Conservation (phyloP, 2,888 invertebrate species). For the Odontocolon sp. region DNA sequence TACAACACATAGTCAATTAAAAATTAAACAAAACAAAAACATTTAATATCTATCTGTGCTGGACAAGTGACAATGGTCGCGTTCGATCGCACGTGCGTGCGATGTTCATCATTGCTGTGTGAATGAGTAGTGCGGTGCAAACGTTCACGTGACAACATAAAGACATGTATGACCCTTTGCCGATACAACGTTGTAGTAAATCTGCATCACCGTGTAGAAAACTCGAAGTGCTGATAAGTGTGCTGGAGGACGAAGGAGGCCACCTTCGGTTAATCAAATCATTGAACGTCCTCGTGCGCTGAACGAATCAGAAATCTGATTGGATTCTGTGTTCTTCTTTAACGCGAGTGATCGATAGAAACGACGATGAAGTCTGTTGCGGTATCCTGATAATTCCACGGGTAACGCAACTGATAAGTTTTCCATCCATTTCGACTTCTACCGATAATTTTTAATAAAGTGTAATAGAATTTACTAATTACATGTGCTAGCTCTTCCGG, state of each 20-base stretch:
- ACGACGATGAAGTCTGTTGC: slow-evolving; percentile 1
- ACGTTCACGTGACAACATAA: slow-evolving; percentile 47
- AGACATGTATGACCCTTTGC: slow-evolving; percentile 25
- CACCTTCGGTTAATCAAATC: slow-evolving; percentile 68
- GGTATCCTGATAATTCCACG: slow-evolving; percentile 49
- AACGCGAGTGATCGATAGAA: neutral
- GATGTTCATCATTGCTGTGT: slow-evolving; percentile 21
- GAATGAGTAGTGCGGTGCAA: slow-evolving; percentile 41
- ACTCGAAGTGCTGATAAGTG: slow-evolving; percentile 6
- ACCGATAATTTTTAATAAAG: too few species aligned
- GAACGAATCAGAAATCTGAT: slow-evolving; percentile 2
- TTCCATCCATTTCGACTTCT: neutral
- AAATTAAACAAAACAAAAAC: neutral
- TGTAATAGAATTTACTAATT: too few species aligned
- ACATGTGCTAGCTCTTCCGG: too few species aligned
- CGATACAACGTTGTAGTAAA: slow-evolving; percentile 4
- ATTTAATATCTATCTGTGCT: neutral
- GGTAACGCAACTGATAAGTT: slow-evolving; percentile 60
- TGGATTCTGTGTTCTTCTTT: neutral
- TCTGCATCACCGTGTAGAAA: slow-evolving; percentile 10
- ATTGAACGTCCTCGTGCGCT: slow-evolving; percentile 62
- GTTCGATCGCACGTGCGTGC: slow-evolving; percentile 8
- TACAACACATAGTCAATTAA: neutral
- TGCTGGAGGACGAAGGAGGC: slow-evolving; percentile 16
- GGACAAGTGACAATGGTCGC: neutral